Evolutionary conservation across 1,140 invertebrate genomes (phyloP), one percentile per base, ranked within the genome.

Genomic region (Tetramorium parvispinum): DNA sequence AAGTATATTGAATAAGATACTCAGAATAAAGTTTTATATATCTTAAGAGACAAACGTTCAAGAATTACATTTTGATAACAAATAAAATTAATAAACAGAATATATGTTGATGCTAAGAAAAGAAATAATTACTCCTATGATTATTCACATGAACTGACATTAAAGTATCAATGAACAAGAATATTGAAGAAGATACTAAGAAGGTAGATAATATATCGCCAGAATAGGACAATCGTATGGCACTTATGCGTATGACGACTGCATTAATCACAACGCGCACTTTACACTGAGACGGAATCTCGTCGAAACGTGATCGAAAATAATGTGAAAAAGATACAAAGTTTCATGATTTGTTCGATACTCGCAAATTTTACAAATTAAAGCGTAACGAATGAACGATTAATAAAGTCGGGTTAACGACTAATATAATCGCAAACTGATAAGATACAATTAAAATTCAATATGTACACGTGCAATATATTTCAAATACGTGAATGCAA

Each of bases 391-490:
- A 49, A 24, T 13, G 40, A 24, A 68, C 16, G 13, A 8, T 68
- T 68, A 68, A 68, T 68, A 49, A 49, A 68, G 21, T 49, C 13
- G 40, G 16, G 65, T 49, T 68, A 24, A 49, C 40, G n/a, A 46
- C 21, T 68, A 27, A 43, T 68, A 46, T 5, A 68, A 68, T 68
- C n/a, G 11, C 40, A 16, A 68, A 21, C 11, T 5, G 11, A 68
- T 49, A 68, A 68, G 65, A 68, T 49, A 7, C 65, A 46, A 68
- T 49, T 49, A 68, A 68, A 49, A 68, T 49, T 68, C 40, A 43
- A 21, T 68, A 68, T 68, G 40, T 68, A 49, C 5, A 24, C 21
- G 3, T 3, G n/a, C 21, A 27, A 68, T 68, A 68, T 49, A 49
- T 49, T 68, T 49, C 40, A 21, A 16, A 49, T 8, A 24, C 6